Evolutionary conservation across 2,113 vertebrate genomes (phyloP), one percentile per base, ranked within the genome.

Genomic region (Notarius lentiginosus): DNA sequence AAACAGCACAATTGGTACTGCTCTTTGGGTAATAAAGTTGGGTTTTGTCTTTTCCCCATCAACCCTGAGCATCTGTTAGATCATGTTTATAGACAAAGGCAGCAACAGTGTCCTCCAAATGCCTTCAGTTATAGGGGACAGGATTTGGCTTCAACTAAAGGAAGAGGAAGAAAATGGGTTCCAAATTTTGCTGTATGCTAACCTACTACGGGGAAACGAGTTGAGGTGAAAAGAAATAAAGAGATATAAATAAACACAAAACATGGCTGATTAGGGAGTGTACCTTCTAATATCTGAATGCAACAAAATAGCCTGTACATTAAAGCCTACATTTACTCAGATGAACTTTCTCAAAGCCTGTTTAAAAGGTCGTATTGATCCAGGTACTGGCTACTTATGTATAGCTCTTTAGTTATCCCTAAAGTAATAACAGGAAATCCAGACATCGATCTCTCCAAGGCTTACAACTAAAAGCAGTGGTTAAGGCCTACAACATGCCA

Each of bases 371-470:
- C 20, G 47, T 61, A 81, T 81, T 81, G 55, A 80, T 30, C 60
- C 77, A 58, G 1, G 27, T 86, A 83, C 66, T 14, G 55, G 51
- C 18, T 56, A 24, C 60, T 87, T 87, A 85, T 84, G 77, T 87
- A 90, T 79, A 86, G 73, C 83, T 90, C 81, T 47, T 79, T 73
- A 82, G 83, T 77, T 76, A 63, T 65, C 77, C 66, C 47, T 30
- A 60, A 30, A 30, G 34, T 88, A 80, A 86, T 68, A 68, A 82
- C 30, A 83, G 9, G 79, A 68, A 85, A 79, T 72, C 61, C 30
- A 66, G 70, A 66, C 30, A 84, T 61, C 30, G 60, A 87, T 56
- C 58, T 88, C 87, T 88, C 86, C 4, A 65, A 66, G 76, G 68
- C 68, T 63, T 84, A 41, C n/a, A 76, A 82, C 24, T 49, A 41